phyloP scores from a whole-genome alignment of 2,113 vertebrate genomes.

The Mastomys coucha region DNA sequence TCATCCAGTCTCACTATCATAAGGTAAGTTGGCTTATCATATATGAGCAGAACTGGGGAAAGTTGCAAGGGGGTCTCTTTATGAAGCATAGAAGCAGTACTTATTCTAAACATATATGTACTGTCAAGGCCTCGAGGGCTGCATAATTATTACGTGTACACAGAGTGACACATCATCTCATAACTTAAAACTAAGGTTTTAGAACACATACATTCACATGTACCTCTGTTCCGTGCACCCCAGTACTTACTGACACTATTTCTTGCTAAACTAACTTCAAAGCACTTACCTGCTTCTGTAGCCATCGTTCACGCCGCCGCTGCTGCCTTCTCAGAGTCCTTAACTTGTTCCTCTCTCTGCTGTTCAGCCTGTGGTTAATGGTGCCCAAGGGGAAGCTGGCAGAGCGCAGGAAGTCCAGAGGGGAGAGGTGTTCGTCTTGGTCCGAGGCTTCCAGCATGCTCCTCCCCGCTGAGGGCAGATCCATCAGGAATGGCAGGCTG shows the following conservation, averaged over 20 bases:
- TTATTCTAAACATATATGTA: background rate
- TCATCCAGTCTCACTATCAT: constrained; percentile 9
- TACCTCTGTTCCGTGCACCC: background rate
- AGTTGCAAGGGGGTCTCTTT: background rate
- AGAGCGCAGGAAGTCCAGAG: constrained; percentile 72
- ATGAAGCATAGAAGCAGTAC: constrained; percentile 1
- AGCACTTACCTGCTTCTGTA: constrained; percentile 86
- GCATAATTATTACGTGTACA: background rate
- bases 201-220: background rate
- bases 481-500: constrained; percentile 79
- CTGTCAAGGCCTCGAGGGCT: background rate
- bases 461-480: constrained; percentile 68
- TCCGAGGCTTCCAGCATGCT: constrained; percentile 74
- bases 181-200: constrained; percentile 19
- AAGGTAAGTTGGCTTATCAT: constrained; percentile 20
- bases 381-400: constrained; percentile 29
- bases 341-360: constrained; percentile 90
- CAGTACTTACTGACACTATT: background rate
- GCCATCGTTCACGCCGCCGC: constrained; percentile 88
- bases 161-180: constrained; percentile 21
- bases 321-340: constrained; percentile 92
- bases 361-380: constrained; percentile 86
- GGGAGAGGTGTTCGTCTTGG: constrained; percentile 44
- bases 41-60: constrained; percentile 15
- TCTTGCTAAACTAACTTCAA: constrained; percentile 27